Percentiles rank a stretch among this genome's conserved stretches.
Evolutionary conservation across 2,888 invertebrate genomes (phyloP).

Genomic region (Petrolisthes manimaculis): DNA sequence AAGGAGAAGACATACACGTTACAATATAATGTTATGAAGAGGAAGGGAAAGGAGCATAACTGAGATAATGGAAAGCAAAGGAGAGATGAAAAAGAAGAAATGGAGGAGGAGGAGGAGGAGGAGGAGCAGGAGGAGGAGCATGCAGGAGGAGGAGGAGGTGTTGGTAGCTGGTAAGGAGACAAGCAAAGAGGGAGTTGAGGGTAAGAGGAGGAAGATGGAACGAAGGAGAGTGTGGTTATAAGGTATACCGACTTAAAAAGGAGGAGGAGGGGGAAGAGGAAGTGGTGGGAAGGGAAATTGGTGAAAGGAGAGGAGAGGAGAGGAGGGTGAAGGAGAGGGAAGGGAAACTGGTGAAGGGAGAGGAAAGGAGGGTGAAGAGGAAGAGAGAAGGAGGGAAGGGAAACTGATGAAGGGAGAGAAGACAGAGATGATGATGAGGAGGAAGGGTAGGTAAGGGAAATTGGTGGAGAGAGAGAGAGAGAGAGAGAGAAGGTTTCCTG

Average conservation of each 20-base stretch:
- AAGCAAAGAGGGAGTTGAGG: too few relatives aligned
- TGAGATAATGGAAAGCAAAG: background rate
- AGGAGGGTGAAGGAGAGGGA: background rate
- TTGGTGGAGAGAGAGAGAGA: background rate
- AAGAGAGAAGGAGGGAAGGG: too few relatives aligned
- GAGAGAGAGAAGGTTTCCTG: background rate
- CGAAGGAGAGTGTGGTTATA: too few relatives aligned
- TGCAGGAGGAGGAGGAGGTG: background rate
- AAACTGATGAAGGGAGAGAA: too few relatives aligned
- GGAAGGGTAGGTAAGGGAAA: background rate
- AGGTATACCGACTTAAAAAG: too few relatives aligned
- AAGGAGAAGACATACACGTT: background rate
- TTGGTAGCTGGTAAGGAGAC: background rate
- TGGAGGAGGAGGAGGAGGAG: background rate
- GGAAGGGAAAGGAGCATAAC: background rate
- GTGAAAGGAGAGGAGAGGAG: background rate
- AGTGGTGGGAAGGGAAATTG: background rate
- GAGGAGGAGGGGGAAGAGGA: background rate
- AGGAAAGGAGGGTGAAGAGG: too few relatives aligned
- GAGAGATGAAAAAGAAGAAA: background rate
- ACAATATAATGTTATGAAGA: background rate
- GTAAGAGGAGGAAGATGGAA: too few relatives aligned
- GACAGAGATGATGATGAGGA: too few relatives aligned
- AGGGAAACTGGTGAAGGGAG: too few relatives aligned
- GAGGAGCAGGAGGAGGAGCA: background rate